Percentiles rank a stretch among this genome's conserved stretches.
Evolutionary conservation across 2,113 vertebrate genomes (phyloP).

Genomic region (Bubo scandiacus): DNA sequence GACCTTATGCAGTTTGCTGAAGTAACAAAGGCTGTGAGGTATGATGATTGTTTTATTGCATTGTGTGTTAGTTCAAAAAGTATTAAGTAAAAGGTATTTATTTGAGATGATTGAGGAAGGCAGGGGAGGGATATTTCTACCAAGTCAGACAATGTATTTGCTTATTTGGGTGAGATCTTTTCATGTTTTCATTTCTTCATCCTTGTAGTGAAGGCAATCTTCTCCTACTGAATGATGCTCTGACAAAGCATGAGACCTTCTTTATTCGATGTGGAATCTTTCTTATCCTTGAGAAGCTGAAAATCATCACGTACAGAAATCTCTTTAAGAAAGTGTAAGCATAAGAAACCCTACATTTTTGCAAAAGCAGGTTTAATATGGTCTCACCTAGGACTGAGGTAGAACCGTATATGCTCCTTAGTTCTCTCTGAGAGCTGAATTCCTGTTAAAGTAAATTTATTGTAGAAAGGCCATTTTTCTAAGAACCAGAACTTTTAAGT

Average conservation of each 20-base stretch:
- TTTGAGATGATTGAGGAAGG: background rate
- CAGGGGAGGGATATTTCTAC: background rate
- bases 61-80: background rate
- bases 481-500: background rate
- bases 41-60: background rate
- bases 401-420: background rate
- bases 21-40: constrained; percentile 94
- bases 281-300: constrained; percentile 97
- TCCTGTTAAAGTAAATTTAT: background rate
- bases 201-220: constrained; percentile 90
- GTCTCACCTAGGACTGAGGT: background rate
- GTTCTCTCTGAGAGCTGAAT: background rate
- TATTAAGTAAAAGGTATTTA: background rate
- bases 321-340: constrained; percentile 99
- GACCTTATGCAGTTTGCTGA: constrained; percentile 96
- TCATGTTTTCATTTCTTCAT: background rate
- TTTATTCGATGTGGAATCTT: constrained; percentile 99
- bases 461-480: background rate
- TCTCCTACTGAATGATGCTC: constrained; percentile 88
- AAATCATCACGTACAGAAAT: constrained; percentile 97
- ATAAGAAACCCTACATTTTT: background rate
- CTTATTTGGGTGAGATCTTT: background rate
- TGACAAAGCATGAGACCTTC: constrained; percentile 92
- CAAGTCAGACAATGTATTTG: background rate
- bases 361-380: background rate